phyloP scores from a whole-genome alignment of 2,113 vertebrate species.

The Plestiodon gilberti region DNA sequence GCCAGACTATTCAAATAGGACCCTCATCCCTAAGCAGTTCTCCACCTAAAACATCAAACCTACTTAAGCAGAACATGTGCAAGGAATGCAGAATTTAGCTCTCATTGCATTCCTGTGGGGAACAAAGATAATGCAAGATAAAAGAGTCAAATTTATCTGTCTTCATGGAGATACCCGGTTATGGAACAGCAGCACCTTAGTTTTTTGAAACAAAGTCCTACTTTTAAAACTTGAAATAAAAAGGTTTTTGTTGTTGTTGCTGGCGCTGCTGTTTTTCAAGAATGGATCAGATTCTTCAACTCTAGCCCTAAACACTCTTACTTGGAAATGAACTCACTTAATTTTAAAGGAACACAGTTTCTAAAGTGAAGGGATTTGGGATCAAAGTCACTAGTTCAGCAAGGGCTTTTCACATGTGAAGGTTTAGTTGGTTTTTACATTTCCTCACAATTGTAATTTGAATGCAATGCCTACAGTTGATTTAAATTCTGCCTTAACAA shows the following conservation, averaged over 20 bases:
- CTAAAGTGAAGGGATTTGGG: background rate
- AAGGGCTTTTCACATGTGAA: background rate
- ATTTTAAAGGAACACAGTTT: background rate
- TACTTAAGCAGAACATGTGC: conserved; percentile 12
- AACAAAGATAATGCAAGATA: background rate
- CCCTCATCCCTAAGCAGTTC: background rate
- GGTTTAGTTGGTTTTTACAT: background rate
- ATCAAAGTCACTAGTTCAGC: background rate
- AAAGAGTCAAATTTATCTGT: background rate
- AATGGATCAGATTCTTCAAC: background rate
- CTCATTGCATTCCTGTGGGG: background rate
- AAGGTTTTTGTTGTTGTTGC: no score
- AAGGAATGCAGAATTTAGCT: background rate
- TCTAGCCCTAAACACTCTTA: background rate
- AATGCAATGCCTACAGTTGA: background rate
- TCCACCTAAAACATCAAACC: conserved; percentile 29
- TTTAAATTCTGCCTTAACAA: background rate
- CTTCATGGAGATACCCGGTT: background rate
- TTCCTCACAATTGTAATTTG: background rate
- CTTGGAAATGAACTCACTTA: background rate
- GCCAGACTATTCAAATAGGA: background rate
- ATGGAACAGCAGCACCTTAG: background rate
- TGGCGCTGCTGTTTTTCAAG: background rate
- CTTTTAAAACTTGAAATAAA: background rate
- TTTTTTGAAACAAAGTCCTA: background rate